Percentiles rank a stretch among this genome's conserved stretches.
These are phyloP conservation scores for Nannoperca australis DNA, from an alignment of 2,797 vertebrate species.

Conservation along the genomic window DNA sequence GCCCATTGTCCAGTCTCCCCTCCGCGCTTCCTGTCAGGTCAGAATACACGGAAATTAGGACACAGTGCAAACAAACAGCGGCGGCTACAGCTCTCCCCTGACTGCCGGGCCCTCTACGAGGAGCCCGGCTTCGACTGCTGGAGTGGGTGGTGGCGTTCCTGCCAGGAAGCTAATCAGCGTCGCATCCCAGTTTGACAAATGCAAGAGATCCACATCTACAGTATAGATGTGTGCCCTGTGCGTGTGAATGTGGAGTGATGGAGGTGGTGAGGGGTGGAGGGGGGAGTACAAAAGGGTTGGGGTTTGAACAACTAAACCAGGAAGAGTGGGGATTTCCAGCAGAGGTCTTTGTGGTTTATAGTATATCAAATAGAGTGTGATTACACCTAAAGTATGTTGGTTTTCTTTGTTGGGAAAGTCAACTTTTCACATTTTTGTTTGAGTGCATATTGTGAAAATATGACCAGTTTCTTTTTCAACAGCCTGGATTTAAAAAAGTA, in stretches of 20 bases:
- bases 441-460: conserved; percentile 21
- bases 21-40: conserved; percentile 83
- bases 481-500: conserved; percentile 6
- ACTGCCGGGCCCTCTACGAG: conserved; percentile 61
- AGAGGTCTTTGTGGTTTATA: conserved; percentile 51
- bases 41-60: conserved; percentile 89
- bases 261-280: conserved; percentile 43
- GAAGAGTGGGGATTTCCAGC: conserved; percentile 69
- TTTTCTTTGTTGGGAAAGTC: conserved; percentile 52
- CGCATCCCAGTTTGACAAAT: conserved; percentile 63
- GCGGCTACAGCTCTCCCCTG: conserved; percentile 74
- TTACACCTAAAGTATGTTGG: conserved; percentile 38
- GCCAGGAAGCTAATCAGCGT: conserved; percentile 83
- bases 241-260: conserved; percentile 45
- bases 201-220: conserved; percentile 36
- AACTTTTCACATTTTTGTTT: conserved; percentile 42
- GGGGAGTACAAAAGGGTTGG: conserved; percentile 40
- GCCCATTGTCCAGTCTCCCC: conserved; percentile 84
- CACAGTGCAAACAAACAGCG: conserved; percentile 86
- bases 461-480: conserved; percentile 20
- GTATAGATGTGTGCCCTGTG: conserved; percentile 17
- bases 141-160: conserved; percentile 60
- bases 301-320: conserved; percentile 58
- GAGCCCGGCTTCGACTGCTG: conserved; percentile 54
- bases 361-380: conserved; percentile 46